phyloP scores from a whole-genome alignment of 2,797 vertebrate genomes.

The Arrhamphus sclerolepis region DNA sequence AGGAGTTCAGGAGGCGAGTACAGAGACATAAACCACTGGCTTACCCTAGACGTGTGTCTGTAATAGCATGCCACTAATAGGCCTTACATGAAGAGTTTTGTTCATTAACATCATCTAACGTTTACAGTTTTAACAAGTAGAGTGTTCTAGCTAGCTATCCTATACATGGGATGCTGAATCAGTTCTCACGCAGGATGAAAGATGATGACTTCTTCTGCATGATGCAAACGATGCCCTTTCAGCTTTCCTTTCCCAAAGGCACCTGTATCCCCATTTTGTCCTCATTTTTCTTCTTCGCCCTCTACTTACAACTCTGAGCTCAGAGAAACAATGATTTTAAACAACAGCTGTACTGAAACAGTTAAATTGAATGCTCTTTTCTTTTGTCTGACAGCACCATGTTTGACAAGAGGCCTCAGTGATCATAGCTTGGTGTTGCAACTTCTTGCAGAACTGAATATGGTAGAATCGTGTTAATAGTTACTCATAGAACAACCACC shows the following conservation, averaged over 20 bases:
- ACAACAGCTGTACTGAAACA: too few species aligned
- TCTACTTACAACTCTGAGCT: slow-evolving; percentile 66
- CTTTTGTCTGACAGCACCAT: not conserved
- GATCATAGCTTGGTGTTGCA: slow-evolving; percentile 14
- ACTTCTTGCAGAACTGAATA: not conserved
- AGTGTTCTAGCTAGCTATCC: slow-evolving; percentile 22
- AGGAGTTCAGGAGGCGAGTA: slow-evolving; percentile 53
- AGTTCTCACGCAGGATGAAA: slow-evolving; percentile 43
- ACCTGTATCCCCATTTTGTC: slow-evolving; percentile 42
- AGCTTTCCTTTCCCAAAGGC: slow-evolving; percentile 54
- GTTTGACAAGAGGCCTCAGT: slow-evolving; percentile 13
- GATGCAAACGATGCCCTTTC: slow-evolving; percentile 52
- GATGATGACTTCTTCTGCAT: slow-evolving; percentile 60
- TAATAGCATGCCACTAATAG: slow-evolving; percentile 49
- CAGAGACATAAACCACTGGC: slow-evolving; percentile 39
- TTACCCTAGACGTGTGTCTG: slow-evolving; percentile 39
- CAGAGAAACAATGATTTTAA: slow-evolving; percentile 46
- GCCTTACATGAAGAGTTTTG: slow-evolving; percentile 41
- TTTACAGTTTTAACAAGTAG: slow-evolving; percentile 8
- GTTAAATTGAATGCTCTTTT: not conserved
- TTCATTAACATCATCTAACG: slow-evolving; percentile 48
- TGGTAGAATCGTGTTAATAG: too few species aligned
- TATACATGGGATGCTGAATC: slow-evolving; percentile 49
- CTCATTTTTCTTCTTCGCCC: slow-evolving; percentile 59
- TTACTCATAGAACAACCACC: too few species aligned